Conservation (phyloP, 2,888 invertebrate species). For the Scelioninae gen. 1 region DNA sequence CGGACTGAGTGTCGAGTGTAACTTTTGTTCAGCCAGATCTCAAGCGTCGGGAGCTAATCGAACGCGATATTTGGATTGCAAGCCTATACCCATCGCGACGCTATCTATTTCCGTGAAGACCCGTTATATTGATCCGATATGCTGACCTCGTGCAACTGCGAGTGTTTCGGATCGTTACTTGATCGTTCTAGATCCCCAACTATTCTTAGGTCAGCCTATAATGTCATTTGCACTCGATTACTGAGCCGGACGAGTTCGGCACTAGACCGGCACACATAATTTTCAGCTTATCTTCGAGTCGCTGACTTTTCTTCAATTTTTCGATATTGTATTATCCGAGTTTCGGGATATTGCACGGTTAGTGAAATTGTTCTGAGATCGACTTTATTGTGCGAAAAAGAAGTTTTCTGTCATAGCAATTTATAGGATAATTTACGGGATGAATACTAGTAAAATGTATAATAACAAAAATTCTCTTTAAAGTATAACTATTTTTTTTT, state of each 20-base stretch:
- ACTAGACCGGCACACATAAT: conserved; percentile 7
- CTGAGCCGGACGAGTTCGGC: conserved; percentile 27
- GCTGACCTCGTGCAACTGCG: conserved; percentile 55
- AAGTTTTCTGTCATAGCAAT: neutral
- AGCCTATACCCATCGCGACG: conserved; percentile 30
- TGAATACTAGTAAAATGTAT: no score
- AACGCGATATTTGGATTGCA: conserved; percentile 50
- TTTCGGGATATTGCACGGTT: neutral
- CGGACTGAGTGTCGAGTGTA: conserved; percentile 33
- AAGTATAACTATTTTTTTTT: no score
- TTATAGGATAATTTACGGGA: no score
- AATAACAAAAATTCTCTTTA: no score
- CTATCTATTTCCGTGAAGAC: conserved; percentile 40
- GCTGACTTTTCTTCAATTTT: conserved; percentile 10
- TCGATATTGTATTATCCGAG: conserved; percentile 15
- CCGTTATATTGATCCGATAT: conserved; percentile 59
- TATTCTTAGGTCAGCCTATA: conserved; percentile 63
- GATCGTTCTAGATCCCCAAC: conserved; percentile 61
- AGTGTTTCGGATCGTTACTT: conserved; percentile 59
- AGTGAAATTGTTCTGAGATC: conserved; percentile 21
- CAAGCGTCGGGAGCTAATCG: conserved; percentile 43
- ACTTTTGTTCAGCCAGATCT: conserved; percentile 35
- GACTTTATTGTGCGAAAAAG: conserved; percentile 15
- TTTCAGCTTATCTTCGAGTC: conserved; percentile 28
- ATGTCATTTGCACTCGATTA: conserved; percentile 64